phyloP scores from a whole-genome alignment of 1,140 invertebrate genomes.

The Zaprionus inermis region DNA sequence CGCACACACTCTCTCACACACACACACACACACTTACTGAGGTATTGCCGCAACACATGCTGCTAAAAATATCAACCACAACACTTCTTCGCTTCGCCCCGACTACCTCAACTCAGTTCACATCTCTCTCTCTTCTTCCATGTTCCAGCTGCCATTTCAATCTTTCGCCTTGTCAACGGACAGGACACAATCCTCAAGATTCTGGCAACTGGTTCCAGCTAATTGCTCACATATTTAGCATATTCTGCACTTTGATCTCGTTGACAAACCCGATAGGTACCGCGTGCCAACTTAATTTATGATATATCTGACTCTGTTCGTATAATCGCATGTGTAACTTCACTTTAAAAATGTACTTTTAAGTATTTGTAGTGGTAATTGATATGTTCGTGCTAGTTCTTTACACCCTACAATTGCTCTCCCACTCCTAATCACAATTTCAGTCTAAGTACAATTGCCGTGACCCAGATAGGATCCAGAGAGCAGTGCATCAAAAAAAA shows the following conservation, averaged over 20 bases:
- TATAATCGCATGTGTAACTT: neutral
- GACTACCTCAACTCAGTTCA: conserved; percentile 3
- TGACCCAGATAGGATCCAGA: conserved; percentile 32
- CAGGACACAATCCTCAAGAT: neutral
- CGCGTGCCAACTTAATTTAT: conserved; percentile 1
- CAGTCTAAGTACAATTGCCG: conserved; percentile 24
- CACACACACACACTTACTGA: conserved; percentile 4
- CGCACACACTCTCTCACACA: conserved; percentile 21
- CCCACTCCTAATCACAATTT: conserved; percentile 15
- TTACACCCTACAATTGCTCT: neutral
- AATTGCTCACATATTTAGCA: conserved; percentile 48
- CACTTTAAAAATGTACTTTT: neutral
- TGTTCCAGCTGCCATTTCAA: conserved; percentile 5
- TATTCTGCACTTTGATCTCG: conserved; percentile 43
- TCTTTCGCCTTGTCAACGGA: conserved; percentile 11
- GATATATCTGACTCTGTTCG: neutral
- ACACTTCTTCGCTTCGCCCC: conserved; percentile 38
- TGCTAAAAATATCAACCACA: conserved; percentile 53
- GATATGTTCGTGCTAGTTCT: neutral
- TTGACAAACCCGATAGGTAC: neutral
- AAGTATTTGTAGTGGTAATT: neutral
- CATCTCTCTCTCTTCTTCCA: neutral
- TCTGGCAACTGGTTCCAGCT: conserved; percentile 21
- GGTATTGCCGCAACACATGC: conserved; percentile 43
- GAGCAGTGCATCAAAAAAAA: conserved; percentile 5